Base-by-base conservation (phyloP, 1,140 invertebrate species). In the Mactra quadrangularis region DNA sequence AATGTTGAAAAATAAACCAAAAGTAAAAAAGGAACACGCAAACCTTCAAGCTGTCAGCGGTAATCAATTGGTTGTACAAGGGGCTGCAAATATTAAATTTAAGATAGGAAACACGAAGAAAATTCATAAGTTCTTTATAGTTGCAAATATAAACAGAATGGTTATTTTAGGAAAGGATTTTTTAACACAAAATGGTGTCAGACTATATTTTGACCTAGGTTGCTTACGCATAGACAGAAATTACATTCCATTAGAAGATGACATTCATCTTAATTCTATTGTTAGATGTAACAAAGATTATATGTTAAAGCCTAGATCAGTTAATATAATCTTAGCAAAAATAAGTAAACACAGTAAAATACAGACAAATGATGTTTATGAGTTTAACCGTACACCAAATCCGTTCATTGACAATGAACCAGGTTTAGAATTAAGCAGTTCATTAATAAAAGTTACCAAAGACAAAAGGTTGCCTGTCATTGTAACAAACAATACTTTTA, bases 91-190 rank as follows among this genome's bases (percentile, higher is more conserved):
- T 6, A 19, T 45, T 17, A 19, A 57, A 15, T 75, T 60, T 59
- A n/a, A 59, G 59, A 59, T 60, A 22, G 53, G 53, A 13, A 35
- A 13, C 9, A 4, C 7, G 35, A 75, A 60, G 31, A 3, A 50
- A 35, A 41, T 3, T 4, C 72, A 75, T 45, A 38, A 38, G 19
- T 75, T 75, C 45, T 19, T 57, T 19, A 33, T 75, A 6, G 55
- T 75, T 11, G 13, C n/a, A 38, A 22, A 57, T 41, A 75, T 75
- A 6, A 75, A 81, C n/a, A 66, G 38, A 55, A 75, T 25, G 19
- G 72, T 17, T 50, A 75, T 75, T 59, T 19, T 75, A 59, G 72
- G 72, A 4, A 75, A 53, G 29, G 55, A 75, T 59, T 75, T 57
- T 35, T 31, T 59, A 9, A 4, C 7, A 3, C 33, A 45, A 25